phyloP scores from a whole-genome alignment of 2,888 invertebrate genomes.

The Cephus pygmeus region DNA sequence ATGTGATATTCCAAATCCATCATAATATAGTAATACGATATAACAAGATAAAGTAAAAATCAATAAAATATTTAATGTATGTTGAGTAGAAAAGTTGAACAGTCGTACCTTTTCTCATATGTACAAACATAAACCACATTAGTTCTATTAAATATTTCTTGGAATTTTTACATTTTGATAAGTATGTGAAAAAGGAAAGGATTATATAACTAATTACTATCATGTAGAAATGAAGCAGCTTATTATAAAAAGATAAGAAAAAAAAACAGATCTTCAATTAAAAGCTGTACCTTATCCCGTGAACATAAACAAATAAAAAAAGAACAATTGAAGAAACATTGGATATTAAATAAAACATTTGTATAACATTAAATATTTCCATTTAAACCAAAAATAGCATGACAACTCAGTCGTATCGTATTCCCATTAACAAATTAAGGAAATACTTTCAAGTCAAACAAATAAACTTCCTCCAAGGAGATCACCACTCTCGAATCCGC shows the following conservation, averaged over 20 bases:
- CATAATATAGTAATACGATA: background rate
- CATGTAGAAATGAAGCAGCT: background rate
- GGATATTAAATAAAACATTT: background rate
- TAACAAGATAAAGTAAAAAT: background rate
- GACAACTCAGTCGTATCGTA: background rate
- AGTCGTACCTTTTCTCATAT: background rate
- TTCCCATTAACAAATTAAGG: background rate
- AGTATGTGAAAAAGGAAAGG: background rate
- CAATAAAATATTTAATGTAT: background rate
- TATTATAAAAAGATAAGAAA: conserved; percentile 10
- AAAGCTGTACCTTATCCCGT: conserved; percentile 15
- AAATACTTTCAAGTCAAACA: background rate
- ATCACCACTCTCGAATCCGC: background rate
- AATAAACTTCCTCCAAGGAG: background rate
- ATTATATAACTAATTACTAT: background rate
- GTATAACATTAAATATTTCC: background rate
- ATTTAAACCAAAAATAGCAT: background rate
- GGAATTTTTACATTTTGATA: background rate
- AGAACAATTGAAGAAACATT: conserved; percentile 13
- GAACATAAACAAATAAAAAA: conserved; percentile 14
- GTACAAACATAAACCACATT: background rate
- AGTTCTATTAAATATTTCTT: background rate
- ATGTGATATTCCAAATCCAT: background rate
- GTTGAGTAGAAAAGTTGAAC: background rate
- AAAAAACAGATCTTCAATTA: conserved; percentile 32